Conservation (phyloP, 1,140 invertebrate species). For the Thalassaphorura encarpata region DNA sequence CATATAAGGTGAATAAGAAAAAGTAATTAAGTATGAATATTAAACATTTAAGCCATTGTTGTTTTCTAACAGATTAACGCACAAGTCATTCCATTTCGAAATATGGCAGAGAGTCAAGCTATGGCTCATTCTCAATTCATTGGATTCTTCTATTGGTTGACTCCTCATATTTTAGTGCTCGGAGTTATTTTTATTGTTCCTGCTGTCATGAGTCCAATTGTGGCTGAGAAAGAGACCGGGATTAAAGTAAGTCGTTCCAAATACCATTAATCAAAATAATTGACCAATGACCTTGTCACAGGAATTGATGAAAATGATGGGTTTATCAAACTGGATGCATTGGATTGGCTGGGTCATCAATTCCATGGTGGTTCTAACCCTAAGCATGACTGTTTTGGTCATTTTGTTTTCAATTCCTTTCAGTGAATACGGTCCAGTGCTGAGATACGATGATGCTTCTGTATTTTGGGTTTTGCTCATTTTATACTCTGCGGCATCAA, state of each 20-base stretch:
- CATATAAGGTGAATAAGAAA: not conserved
- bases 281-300: not conserved
- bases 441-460: not conserved
- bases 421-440: not conserved
- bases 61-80: slow-evolving; percentile 7
- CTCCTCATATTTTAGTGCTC: slow-evolving; percentile 12
- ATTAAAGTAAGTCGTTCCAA: slow-evolving; percentile 15
- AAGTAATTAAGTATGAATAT: not conserved
- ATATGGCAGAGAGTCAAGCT: slow-evolving; percentile 4
- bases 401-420: slow-evolving; percentile 4
- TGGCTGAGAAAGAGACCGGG: slow-evolving; percentile 23
- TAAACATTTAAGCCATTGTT: not conserved
- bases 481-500: not conserved
- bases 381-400: slow-evolving; percentile 2
- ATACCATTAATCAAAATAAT: not conserved
- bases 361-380: not conserved
- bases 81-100: slow-evolving; percentile 29
- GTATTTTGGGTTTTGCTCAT: slow-evolving; percentile 8
- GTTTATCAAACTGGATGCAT: slow-evolving; percentile 21
- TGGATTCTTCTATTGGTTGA: slow-evolving; percentile 2
- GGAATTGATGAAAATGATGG: slow-evolving; percentile 21
- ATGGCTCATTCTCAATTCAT: slow-evolving; percentile 19
- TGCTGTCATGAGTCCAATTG: slow-evolving; percentile 14
- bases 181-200: slow-evolving; percentile 23
- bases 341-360: slow-evolving; percentile 20